These are phyloP conservation scores for Microplitis deprimator DNA, from an alignment of 2,888 invertebrate genomes.

Conservation along the genomic window DNA sequence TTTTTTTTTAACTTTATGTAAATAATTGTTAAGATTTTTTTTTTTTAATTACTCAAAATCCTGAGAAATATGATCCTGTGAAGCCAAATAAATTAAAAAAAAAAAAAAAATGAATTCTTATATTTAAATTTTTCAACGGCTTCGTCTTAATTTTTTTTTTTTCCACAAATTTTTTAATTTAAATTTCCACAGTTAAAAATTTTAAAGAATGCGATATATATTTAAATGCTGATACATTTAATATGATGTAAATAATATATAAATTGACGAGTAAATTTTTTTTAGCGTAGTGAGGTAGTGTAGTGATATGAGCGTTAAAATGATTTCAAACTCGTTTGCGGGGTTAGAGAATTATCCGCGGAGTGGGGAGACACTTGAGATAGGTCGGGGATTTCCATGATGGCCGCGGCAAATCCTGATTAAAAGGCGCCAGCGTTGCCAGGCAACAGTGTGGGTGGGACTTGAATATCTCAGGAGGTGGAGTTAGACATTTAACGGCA, in stretches of 20 bases:
- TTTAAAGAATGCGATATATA: no score
- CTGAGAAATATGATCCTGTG: no score
- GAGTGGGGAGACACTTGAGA: constrained; percentile 60
- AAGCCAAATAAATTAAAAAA: no score
- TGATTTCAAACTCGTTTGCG: not conserved
- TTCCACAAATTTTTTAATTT: no score
- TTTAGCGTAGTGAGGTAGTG: not conserved
- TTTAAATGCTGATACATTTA: no score
- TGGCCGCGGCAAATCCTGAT: constrained; percentile 54
- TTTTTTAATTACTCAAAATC: no score
- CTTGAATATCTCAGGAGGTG: constrained; percentile 57
- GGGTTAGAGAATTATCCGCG: constrained; percentile 15
- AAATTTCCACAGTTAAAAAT: no score
- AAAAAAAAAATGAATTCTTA: no score
- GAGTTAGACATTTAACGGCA: constrained; percentile 54
- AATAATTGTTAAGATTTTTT: no score
- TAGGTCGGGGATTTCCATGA: constrained; percentile 62
- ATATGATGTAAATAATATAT: not conserved
- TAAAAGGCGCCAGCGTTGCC: constrained; percentile 36
- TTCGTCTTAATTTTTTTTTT: no score
- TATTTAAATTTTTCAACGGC: no score
- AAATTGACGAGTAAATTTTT: not conserved
- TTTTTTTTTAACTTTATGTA: no score
- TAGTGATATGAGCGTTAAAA: not conserved
- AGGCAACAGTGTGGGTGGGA: constrained; percentile 54